A percentile compares a stretch with the other conserved stretches of the same genome.
Conservation (phyloP, 2,113 vertebrate genomes). For the Cisticola juncidis region DNA sequence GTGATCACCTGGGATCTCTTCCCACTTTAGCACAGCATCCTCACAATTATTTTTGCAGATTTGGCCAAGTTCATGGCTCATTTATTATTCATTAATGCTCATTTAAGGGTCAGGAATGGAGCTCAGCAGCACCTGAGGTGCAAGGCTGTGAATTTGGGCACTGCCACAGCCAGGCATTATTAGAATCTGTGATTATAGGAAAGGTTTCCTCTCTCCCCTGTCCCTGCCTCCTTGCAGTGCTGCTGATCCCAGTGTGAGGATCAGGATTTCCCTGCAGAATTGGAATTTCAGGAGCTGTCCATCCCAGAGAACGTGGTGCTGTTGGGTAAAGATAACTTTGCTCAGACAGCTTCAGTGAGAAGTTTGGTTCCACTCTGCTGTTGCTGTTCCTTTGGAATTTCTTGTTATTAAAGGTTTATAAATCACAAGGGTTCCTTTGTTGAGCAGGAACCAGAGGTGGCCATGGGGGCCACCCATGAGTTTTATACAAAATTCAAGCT, state of each 20-base stretch:
- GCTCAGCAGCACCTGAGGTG: accelerated
- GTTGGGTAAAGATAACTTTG: not conserved
- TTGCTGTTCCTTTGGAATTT: not conserved
- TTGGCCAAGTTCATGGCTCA: accelerated
- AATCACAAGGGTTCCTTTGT: not conserved
- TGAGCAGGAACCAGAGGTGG: too few relatives aligned
- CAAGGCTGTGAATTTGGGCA: not conserved
- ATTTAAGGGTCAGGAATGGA: not conserved
- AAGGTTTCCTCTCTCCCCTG: not conserved
- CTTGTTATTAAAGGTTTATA: not conserved
- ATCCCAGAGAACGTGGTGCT: accelerated
- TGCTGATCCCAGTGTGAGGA: not conserved
- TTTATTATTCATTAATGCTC: not conserved
- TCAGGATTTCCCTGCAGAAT: not conserved
- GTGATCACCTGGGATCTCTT: not conserved
- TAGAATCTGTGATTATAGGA: not conserved
- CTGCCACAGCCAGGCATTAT: accelerated
- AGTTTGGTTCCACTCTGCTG: not conserved
- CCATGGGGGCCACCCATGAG: not conserved
- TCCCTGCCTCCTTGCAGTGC: not conserved
- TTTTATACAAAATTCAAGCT: too few relatives aligned
- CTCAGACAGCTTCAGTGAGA: not conserved
- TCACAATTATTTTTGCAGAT: not conserved
- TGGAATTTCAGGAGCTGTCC: not conserved
- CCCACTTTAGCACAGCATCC: too few relatives aligned